Base-by-base conservation (phyloP, 1,140 invertebrate species). In the Drosophila sturtevanti region DNA sequence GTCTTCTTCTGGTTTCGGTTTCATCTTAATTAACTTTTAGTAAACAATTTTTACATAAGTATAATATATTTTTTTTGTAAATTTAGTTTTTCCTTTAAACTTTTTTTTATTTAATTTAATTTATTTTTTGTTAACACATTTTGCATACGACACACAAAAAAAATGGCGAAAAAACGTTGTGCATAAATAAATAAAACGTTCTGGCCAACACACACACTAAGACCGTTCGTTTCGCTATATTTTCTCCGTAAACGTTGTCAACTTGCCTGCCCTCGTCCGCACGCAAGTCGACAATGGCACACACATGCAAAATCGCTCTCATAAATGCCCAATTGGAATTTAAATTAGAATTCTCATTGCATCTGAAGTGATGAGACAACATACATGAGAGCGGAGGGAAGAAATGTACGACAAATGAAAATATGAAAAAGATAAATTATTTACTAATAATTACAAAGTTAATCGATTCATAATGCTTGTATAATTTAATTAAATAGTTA, bases 111-210 rank as follows among this genome's bases (percentile, higher is more conserved):
- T 44, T 48, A 10, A 10, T 21, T 48, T 48, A 16, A 16, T 44
- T 44, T 56, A 11, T 44, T 55, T 27, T 27, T 55, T 55, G 22
- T 55, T 55, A 31, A 31, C 21, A 55, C 52, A 55, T 24, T 31
- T 31, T 14, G 16, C 52, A 59, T 35, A 61, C 60, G 48, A 56
- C 14, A 58, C 56, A 34, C 35, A 61, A 48, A 48, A 48, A 48
- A 48, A 48, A 48, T 48, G 41, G 41, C 41, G 41, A 48, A 48
- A 48, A 48, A 48, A 48, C 41, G 41, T 48, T 48, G 41, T 48
- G 41, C 41, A 48, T 48, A 48, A 48, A 48, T 48, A 48, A 48
- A 48, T 48, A 48, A 48, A 48, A 48, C 41, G 41, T 48, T 48
- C 41, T 48, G 41, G 41, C 41, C 41, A 48, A 48, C 14, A 48